Conservation (phyloP, 1,140 invertebrate species). For the Araneus ventricosus region DNA sequence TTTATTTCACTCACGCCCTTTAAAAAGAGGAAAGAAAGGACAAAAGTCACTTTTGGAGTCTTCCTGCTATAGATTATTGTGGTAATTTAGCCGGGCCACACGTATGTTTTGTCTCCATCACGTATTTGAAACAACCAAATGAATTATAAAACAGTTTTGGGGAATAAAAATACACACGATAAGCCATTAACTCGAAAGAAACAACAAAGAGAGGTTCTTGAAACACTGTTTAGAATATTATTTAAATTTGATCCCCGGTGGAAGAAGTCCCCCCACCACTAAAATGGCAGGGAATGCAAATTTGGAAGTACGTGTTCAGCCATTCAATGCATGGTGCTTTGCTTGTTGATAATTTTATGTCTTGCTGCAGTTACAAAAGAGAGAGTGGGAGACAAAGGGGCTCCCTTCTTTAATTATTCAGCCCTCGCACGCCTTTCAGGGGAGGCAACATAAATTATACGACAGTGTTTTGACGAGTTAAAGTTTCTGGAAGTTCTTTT, state of each 20-base stretch:
- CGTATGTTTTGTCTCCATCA: background rate
- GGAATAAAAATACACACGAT: background rate
- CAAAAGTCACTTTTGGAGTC: background rate
- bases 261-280: background rate
- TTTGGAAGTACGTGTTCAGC: background rate
- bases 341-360: constrained; percentile 29
- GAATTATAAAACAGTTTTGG: background rate
- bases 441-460: constrained; percentile 3
- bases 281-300: background rate
- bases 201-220: background rate
- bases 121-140: background rate
- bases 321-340: background rate
- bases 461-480: constrained; percentile 15
- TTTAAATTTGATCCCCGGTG: constrained; percentile 11
- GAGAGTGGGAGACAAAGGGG: background rate
- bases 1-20: background rate
- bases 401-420: constrained; percentile 31
- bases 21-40: background rate
- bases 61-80: background rate
- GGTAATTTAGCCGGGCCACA: background rate
- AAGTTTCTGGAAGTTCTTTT: background rate
- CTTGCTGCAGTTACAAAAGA: constrained; percentile 30
- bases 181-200: constrained; percentile 17
- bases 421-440: background rate
- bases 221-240: constrained; percentile 17